Base-by-base conservation (phyloP, 2,888 invertebrate genomes). In the Agrotis puta region DNA sequence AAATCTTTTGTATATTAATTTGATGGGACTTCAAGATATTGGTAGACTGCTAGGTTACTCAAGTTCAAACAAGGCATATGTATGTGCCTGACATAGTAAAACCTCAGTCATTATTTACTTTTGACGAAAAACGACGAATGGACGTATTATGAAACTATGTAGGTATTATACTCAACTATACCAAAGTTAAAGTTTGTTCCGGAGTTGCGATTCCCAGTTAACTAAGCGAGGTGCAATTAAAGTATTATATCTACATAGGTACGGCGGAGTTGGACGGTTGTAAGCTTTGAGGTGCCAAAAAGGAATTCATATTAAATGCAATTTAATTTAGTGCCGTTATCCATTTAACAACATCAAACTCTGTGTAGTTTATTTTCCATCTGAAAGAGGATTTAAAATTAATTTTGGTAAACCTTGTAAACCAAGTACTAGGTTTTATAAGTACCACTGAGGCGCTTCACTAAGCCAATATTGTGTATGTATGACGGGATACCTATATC, bases 151-250 rank as follows among this genome's bases (percentile, higher is more conserved):
- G 64, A 67, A 79, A 69, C 72, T 82, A 64, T 69, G 66, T 74
- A 65, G 71, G 74, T 80, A 85, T 79, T 70, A 66, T 68, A 68
- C 58, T 61, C 53, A 84, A 77, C 81, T 84, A 72, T 65, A 78
- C 75, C 81, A 80, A 87, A 86, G 85, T 82, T 82, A 88, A 91
- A 92, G 88, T 92, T 92, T 90, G 88, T 89, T 90, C 62, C 83
- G 64, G 73, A 90, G 87, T 90, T 88, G 82, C 85, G 77, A 87
- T 88, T 90, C 81, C 82, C 83, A 87, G 87, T 86, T 83, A 89
- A 90, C 88, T 88, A 84, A 87, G 80, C 84, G 83, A 83, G 84
- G 78, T 81, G 83, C 85, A 84, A 83, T 81, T 85, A 78, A n/a
- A 73, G 84, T 83, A 86, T 85, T 88, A 86, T 84, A 88, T 86